Evolutionary conservation across 2,797 vertebrate genomes (phyloP), one percentile per base, ranked within the genome.

Genomic region (Manis pentadactyla): DNA sequence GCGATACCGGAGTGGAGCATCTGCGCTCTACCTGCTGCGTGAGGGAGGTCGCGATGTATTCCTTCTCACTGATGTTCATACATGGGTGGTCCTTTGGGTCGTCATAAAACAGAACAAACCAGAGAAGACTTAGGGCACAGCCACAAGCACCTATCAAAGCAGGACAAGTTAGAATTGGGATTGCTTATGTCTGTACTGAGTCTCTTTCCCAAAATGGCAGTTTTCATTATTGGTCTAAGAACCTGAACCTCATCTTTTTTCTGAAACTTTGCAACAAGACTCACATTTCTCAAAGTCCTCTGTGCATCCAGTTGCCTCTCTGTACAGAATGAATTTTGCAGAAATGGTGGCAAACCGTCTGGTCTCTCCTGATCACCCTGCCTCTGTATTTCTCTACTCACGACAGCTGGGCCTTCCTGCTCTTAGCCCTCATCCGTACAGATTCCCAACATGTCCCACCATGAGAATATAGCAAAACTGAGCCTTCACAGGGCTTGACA

Each of bases 91-190:
- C 98, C 42, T 94, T 97, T 86, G 99, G 99, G 78, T 99, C 99
- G 61, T 99, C 98, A 0, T 99, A 98, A 63, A 99, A 99, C 0
- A 99, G 95, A 49, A 97, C 0, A 74, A 99, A 99, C 99, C 99
- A 99, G 79, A 99, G 96, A 53, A 99, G 7, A 7, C 98, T 97
- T 98, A 99, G 98, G 84, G 99, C 88, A 85, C 99, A 99, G 39
- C 99, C 99, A 31, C 95, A 97, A 2, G 97, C 97, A 4, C 99
- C 99, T 99, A 74, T 53, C 21, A 84, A 71, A 37, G 19, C 42
- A 66, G 77, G 12, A 68, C 2, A 23, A 11, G 46, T 78, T 78
- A 83, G 74, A 25, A 66, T 5, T 13, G 34, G 23, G 87, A 68
- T 17, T 8, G 29, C 34, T 68, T 87, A 79, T 86, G n/a, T 25